A percentile compares a stretch with the other conserved stretches of the same genome.
Evolutionary conservation across 2,113 vertebrate species (phyloP).

Genomic region (Melanocharis versteri): DNA sequence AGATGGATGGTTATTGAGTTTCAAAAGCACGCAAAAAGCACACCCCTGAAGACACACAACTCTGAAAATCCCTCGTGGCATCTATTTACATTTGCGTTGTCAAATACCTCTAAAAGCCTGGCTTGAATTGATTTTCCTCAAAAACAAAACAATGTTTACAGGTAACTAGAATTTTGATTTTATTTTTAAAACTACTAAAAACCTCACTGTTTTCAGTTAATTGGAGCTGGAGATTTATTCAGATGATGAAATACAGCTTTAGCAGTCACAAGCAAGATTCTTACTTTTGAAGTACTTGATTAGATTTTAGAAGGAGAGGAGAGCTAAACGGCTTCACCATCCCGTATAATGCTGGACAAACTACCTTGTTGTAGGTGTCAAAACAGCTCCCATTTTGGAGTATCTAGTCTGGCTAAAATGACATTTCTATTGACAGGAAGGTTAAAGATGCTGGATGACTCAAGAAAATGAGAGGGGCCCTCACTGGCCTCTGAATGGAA

Average conservation of each 20-base stretch:
- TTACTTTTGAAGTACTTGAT: neutral
- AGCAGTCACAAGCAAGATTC: neutral
- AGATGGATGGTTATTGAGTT: neutral
- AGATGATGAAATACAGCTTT: neutral
- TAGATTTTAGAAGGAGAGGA: neutral
- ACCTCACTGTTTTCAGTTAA: neutral
- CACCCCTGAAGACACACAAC: rapidly evolving
- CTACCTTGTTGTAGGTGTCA: neutral
- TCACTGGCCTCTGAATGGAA: neutral
- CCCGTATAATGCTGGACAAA: neutral
- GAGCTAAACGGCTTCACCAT: neutral
- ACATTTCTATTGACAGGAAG: neutral
- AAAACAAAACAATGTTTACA: neutral
- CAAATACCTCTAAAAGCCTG: neutral
- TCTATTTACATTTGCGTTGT: neutral
- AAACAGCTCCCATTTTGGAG: neutral
- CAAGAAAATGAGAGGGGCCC: neutral
- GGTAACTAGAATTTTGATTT: neutral
- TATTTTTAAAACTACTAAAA: neutral
- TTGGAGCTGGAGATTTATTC: neutral
- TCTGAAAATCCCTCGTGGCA: neutral
- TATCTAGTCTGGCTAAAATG: neutral
- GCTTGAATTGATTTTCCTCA: neutral
- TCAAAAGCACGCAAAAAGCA: no score
- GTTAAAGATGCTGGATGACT: neutral